These are phyloP conservation scores for Eupithecia abbreviata DNA, from an alignment of 2,888 invertebrate species.

Conservation along the genomic window DNA sequence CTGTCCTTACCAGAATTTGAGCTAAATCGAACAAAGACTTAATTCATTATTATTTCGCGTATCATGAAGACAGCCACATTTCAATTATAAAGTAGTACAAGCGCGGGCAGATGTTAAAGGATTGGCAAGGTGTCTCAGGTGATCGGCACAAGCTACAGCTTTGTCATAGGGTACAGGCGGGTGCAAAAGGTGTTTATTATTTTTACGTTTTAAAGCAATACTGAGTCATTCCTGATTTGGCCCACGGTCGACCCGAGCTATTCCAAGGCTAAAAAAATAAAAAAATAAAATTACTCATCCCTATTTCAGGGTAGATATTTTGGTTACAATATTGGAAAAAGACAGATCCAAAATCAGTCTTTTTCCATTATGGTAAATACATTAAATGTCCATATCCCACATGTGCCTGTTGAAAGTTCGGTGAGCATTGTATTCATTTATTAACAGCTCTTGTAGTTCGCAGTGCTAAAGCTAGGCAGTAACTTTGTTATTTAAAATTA, in stretches of 20 bases:
- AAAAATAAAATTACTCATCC: background rate
- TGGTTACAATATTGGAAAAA: background rate
- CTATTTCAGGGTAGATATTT: background rate
- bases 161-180: conserved; percentile 63
- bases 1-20: background rate
- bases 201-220: background rate
- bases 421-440: background rate
- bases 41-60: background rate
- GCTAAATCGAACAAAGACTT: background rate
- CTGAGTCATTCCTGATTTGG: background rate
- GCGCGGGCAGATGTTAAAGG: conserved; percentile 72
- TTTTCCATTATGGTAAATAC: background rate
- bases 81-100: conserved; percentile 48
- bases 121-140: conserved; percentile 82
- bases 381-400: background rate
- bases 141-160: conserved; percentile 76
- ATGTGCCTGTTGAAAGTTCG: background rate
- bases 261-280: background rate
- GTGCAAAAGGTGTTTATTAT: conserved; percentile 35
- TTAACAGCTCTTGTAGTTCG: background rate
- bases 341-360: background rate
- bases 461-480: background rate
- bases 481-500: background rate
- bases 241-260: background rate
- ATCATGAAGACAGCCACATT: conserved; percentile 21